Base-by-base conservation (phyloP, 2,113 vertebrate species). In the Micromys minutus region DNA sequence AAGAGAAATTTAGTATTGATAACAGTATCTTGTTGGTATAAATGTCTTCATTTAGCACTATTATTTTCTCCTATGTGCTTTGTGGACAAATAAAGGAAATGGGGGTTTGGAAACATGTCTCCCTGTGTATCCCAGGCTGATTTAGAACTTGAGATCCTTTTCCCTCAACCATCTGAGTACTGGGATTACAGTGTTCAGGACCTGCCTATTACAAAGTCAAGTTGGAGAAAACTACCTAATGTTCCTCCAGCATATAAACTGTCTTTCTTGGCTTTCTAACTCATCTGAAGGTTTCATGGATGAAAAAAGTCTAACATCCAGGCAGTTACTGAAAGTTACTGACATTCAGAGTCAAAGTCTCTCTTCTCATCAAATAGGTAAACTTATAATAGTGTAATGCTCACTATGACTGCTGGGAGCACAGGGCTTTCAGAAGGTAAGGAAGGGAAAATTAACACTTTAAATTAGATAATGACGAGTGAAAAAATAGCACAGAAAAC, bases 1-100 rank as follows among this genome's bases (percentile, higher is more conserved):
- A 87, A 90, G 63, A 83, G 29, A 87, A 91, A 87, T 80, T 76
- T 93, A 93, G 52, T 77, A 42, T 29, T 81, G 65, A 74, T 42
- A 47, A 83, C 45, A 65, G 52, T 75, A 74, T 83, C 24, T 61
- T 65, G 57, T 1, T 36, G 59, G 63, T 7, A 75, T 34, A 42
- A 74, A 81, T 47, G 42, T 7, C 21, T 72, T 65, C 1, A 52
- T 61, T 77, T 65, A 75, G 83, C 1, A 36, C n/a, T 5, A 47
- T 21, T 21, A 65, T 8, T 85, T 89, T 69, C 34, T 39, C 34
- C 74, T 72, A 55, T 74, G 47, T 91, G n/a, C 22, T 90, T 89
- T 75, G 24, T 15, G 36, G 34, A 57, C 57, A 74, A 26, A 57
- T 83, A 79, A 24, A 69, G 61, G 42, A 1, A 52, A 16, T 55